Base-by-base conservation (phyloP, 2,797 vertebrate genomes). In the Oreortyx pictus region DNA sequence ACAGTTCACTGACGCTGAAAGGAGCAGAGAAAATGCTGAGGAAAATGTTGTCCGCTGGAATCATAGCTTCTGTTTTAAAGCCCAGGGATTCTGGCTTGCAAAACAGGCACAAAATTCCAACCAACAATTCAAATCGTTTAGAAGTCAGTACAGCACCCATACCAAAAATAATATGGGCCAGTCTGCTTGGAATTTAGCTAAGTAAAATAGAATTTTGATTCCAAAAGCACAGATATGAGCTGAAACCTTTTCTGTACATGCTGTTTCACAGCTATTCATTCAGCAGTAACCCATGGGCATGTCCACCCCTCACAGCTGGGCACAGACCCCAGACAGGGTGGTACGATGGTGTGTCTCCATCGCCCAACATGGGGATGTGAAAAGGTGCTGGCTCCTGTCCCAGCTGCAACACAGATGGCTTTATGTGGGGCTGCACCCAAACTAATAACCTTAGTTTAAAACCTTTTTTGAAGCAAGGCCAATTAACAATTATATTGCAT, bases 1-100 rank as follows among this genome's bases (percentile, higher is more conserved):
- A 84, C 80, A 86, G 92, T 82, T 89, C 85, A 88, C 10, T 91
- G 71, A 18, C 77, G 90, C 39, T 84, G 86, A 96, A 95, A 86
- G 50, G 17, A 92, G 70, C 49, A 68, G 37, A 49, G 50, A 49
- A 90, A 90, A 93, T 23, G n/a, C 73, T 1, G 16, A 93, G 84
- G 79, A 89, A 89, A 90, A 89, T 1, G 3, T 18, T 84, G 47
- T 43, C 41, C 18, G 5, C n/a, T 77, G 46, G 73, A 85, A 82
- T 75, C 46, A 31, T 49, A 72, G 78, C 49, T 90, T 92, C 81
- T 90, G 54, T 78, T 90, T 72, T 65, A 89, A 37, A 81, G 65
- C 16, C 31, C 18, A 7, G 25, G 24, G 18, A 89, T 90, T 77
- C 79, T 50, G 43, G 46, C 14, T 62, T 89, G 54, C 50, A 92